Evolutionary conservation across 2,888 invertebrate species (phyloP).

Genomic region (Apoda limacodes): DNA sequence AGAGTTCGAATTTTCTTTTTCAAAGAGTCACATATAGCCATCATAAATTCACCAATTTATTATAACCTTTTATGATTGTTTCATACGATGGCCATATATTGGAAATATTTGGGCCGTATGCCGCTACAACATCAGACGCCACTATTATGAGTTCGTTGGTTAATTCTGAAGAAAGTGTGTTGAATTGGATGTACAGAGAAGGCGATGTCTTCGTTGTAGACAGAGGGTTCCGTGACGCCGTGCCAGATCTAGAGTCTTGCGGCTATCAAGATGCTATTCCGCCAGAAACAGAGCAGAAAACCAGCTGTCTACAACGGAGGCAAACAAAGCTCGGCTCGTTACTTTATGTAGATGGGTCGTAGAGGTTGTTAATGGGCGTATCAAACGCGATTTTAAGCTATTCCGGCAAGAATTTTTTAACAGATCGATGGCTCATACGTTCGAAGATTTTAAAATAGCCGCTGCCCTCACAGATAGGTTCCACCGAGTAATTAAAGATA

Average conservation of each 20-base stretch:
- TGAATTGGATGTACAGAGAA: neutral
- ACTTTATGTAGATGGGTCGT: too few relatives aligned
- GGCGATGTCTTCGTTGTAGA: neutral
- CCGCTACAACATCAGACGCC: conserved; percentile 14
- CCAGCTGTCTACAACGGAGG: neutral
- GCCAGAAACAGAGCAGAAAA: conserved; percentile 2
- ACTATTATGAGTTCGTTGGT: conserved; percentile 12
- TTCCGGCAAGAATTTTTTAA: too few relatives aligned
- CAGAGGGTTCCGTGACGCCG: conserved; percentile 1
- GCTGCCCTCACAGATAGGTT: conserved; percentile 14
- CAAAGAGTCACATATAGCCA: conserved; percentile 8
- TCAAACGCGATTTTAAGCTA: too few relatives aligned
- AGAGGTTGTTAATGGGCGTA: conserved; percentile 14
- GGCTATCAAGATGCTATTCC: neutral
- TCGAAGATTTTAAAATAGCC: conserved; percentile 13
- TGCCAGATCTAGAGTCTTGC: conserved; percentile 1
- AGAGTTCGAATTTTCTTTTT: conserved; percentile 14
- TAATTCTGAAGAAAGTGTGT: neutral
- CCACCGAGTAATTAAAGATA: conserved; percentile 7
- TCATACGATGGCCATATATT: conserved; percentile 13
- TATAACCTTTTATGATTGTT: conserved; percentile 12
- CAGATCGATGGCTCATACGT: too few relatives aligned
- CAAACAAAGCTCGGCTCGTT: conserved; percentile 4
- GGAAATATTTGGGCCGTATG: conserved; percentile 12
- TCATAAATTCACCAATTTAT: conserved; percentile 7